These are phyloP conservation scores for Meloidogyne exigua DNA, from an alignment of 1,140 invertebrate genomes.

Conservation along the genomic window DNA sequence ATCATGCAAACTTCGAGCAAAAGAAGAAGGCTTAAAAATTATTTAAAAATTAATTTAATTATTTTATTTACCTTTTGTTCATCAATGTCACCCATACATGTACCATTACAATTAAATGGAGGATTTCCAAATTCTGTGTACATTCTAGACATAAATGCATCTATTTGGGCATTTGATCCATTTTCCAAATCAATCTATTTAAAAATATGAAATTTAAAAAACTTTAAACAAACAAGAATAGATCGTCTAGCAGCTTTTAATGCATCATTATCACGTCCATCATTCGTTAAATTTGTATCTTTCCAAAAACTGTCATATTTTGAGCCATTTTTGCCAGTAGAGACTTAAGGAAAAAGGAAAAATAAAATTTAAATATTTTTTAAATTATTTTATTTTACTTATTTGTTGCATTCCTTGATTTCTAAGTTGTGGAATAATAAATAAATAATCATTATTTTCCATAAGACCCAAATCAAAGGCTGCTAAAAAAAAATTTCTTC, in stretches of 20 bases:
- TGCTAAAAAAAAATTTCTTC: slow-evolving; percentile 38
- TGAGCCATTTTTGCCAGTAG: not conserved
- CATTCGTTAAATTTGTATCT: slow-evolving; percentile 29
- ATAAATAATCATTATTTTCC: slow-evolving; percentile 44
- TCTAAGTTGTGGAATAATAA: slow-evolving; percentile 31
- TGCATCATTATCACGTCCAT: slow-evolving; percentile 39
- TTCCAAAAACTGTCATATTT: slow-evolving; percentile 32
- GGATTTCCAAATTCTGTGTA: slow-evolving; percentile 21
- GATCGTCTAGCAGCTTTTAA: slow-evolving; percentile 21
- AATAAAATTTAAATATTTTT: not conserved
- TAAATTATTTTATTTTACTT: slow-evolving; percentile 19
- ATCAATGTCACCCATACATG: slow-evolving; percentile 30
- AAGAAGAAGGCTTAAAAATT: slow-evolving; percentile 29
- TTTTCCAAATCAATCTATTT: slow-evolving; percentile 36
- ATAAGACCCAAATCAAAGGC: slow-evolving; percentile 34
- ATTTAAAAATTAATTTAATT: not conserved
- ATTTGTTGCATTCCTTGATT: slow-evolving; percentile 44
- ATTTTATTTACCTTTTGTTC: slow-evolving; percentile 3
- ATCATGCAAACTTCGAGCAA: slow-evolving; percentile 38
- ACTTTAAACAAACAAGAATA: slow-evolving; percentile 27
- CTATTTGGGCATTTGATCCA: slow-evolving; percentile 5
- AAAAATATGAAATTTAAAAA: not conserved
- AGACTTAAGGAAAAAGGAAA: slow-evolving; percentile 4
- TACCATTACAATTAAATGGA: slow-evolving; percentile 36
- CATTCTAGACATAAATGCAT: slow-evolving; percentile 27